A percentile compares a stretch with the other conserved stretches of the same genome.
These are phyloP conservation scores for Chiloscyllium punctatum DNA, from an alignment of 2,797 vertebrate genomes.

Conservation along the genomic window DNA sequence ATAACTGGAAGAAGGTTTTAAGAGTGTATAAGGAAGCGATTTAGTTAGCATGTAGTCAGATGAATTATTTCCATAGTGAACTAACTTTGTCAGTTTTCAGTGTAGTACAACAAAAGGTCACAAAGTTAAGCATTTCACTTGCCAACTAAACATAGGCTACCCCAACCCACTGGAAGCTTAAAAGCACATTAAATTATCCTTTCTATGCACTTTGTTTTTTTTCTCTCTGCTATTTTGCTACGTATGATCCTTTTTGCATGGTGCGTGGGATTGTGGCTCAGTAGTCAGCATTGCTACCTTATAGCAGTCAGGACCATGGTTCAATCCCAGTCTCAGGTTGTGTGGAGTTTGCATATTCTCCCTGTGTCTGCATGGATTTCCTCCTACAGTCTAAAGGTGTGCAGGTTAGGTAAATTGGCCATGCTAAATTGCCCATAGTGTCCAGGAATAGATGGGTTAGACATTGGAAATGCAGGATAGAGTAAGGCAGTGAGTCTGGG, in stretches of 20 bases:
- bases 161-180: not conserved
- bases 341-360: no score
- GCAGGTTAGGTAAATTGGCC: no score
- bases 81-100: not conserved
- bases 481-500: no score
- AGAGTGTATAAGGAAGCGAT: not conserved
- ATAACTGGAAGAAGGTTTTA: not conserved
- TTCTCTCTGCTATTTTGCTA: not conserved
- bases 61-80: not conserved
- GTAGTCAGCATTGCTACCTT: no score
- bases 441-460: no score
- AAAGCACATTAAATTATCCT: not conserved
- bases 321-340: no score
- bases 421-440: no score
- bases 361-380: no score
- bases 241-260: not conserved
- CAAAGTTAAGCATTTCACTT: not conserved
- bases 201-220: not conserved
- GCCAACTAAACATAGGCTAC: not conserved
- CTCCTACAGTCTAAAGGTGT: no score
- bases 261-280: no score
- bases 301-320: no score
- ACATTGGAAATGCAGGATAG: no score
- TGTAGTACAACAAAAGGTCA: not conserved
- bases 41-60: not conserved